Base-by-base conservation (phyloP, 2,888 invertebrate species). In the Thysanoteuthis rhombus region DNA sequence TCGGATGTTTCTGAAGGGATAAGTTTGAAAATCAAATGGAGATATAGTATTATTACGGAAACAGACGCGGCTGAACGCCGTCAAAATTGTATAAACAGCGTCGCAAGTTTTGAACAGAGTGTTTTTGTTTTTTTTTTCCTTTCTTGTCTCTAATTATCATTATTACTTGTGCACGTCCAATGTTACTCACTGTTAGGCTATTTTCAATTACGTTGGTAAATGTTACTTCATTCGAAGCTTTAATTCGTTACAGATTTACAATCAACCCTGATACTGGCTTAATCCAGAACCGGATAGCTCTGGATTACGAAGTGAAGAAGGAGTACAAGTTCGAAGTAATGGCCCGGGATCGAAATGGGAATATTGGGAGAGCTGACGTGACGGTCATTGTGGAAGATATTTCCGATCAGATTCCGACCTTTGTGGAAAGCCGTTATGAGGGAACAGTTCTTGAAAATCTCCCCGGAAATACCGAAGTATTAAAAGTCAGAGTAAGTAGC, bases 351-450 rank as follows among this genome's bases (percentile, higher is more conserved):
- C 1, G 1, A 16, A n/a, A 1, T 19, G n/a, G 75, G 36, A 75
- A 75, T 36, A 75, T n/a, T 12, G 95, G 95, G 42, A 95, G 95
- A 25, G 95, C 95, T 16, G 95, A 95, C 16, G 95, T 96, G 36
- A 95, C 94, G 39, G 94, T 96, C 40, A 95, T 94, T 93, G 95
- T 96, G 0, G 92, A 94, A 75, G 96, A 96, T 94, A 94, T 95
- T 6, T 95, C 96, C 93, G 96, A 96, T 94, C 95, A 95, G 93
- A 94, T 95, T 1, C 96, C 96, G 1, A 93, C 95, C n/a, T 96
- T 96, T 94, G 94, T 95, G 3, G 95, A 96, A 32, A 94, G 94
- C 1, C 93, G 94, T 12, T 96, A 96, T 90, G 92, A 93, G 4
- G 95, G 94, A 1, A 94, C 93, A 38, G 95, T 96, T 25, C 94